These are phyloP conservation scores for Nephotettix cincticeps DNA, from an alignment of 1,140 invertebrate genomes.

Conservation along the genomic window DNA sequence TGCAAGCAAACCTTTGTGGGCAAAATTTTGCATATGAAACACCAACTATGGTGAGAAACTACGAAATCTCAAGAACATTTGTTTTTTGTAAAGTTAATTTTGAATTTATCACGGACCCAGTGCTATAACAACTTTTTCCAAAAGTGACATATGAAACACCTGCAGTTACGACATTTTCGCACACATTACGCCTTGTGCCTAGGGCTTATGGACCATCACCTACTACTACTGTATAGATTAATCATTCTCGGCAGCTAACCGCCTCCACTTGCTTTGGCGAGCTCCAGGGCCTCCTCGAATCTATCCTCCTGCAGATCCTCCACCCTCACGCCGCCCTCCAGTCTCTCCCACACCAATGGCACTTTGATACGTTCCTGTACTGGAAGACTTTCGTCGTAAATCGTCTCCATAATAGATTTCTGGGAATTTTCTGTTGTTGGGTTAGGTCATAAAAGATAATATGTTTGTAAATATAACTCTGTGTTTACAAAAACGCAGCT, in stretches of 20 bases:
- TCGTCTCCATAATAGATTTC: slow-evolving; percentile 9
- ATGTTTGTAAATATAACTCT: no score
- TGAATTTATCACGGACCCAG: not conserved
- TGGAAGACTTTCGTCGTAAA: slow-evolving; percentile 10
- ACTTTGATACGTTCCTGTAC: slow-evolving; percentile 21
- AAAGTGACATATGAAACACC: not conserved
- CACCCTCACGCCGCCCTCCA: slow-evolving; percentile 53
- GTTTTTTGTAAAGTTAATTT: no score
- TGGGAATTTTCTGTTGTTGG: no score
- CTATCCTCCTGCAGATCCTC: slow-evolving; percentile 56
- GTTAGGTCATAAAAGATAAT: no score
- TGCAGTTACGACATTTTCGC: not conserved
- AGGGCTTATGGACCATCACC: not conserved
- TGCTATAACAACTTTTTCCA: not conserved
- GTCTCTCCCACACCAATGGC: slow-evolving; percentile 57
- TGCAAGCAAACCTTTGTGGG: no score
- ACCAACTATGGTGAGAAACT: no score
- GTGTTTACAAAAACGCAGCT: no score
- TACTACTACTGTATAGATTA: not conserved
- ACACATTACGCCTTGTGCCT: not conserved
- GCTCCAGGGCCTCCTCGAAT: slow-evolving; percentile 54
- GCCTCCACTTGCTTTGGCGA: slow-evolving; percentile 50
- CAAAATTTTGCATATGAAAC: no score
- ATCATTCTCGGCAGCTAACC: not conserved
- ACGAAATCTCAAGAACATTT: no score